Conservation (phyloP, 2,888 invertebrate genomes). For the Lithophane leautieri region DNA sequence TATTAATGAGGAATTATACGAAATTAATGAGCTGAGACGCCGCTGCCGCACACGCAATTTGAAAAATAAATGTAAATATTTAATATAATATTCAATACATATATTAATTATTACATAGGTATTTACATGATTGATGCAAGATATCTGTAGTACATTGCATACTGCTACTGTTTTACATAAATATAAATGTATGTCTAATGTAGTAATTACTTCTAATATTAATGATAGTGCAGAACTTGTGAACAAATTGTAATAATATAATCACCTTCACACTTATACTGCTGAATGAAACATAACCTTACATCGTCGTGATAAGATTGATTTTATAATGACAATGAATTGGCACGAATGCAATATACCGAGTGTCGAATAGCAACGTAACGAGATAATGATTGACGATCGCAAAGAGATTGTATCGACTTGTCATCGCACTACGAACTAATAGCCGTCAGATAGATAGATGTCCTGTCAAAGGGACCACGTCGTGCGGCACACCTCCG, state of each 20-base stretch:
- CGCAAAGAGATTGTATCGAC: slow-evolving; percentile 31
- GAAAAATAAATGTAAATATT: not conserved
- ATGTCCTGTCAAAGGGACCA: slow-evolving; percentile 3
- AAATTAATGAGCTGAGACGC: slow-evolving; percentile 9
- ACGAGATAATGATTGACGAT: slow-evolving; percentile 49
- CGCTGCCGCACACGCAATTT: slow-evolving; percentile 10
- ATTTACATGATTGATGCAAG: slow-evolving; percentile 29
- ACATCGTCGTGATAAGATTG: not conserved
- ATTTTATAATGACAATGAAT: slow-evolving; percentile 3
- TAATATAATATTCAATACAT: not conserved
- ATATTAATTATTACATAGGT: slow-evolving; percentile 7
- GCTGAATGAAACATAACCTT: slow-evolving; percentile 11
- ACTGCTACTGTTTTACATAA: slow-evolving; percentile 44
- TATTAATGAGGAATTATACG: slow-evolving; percentile 25
- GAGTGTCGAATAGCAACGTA: slow-evolving; percentile 26
- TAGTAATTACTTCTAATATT: slow-evolving; percentile 55
- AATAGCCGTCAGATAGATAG: slow-evolving; percentile 7
- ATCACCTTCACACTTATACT: slow-evolving; percentile 1
- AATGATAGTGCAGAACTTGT: slow-evolving; percentile 44
- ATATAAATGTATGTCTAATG: slow-evolving; percentile 47
- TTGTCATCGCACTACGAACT: slow-evolving; percentile 45
- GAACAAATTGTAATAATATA: slow-evolving; percentile 40
- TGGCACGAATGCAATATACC: slow-evolving; percentile 23
- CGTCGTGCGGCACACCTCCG: not conserved
- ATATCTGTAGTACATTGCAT: slow-evolving; percentile 7